Evolutionary conservation across 1,140 invertebrate genomes (phyloP).

Genomic region (Cyclargus thomasi): DNA sequence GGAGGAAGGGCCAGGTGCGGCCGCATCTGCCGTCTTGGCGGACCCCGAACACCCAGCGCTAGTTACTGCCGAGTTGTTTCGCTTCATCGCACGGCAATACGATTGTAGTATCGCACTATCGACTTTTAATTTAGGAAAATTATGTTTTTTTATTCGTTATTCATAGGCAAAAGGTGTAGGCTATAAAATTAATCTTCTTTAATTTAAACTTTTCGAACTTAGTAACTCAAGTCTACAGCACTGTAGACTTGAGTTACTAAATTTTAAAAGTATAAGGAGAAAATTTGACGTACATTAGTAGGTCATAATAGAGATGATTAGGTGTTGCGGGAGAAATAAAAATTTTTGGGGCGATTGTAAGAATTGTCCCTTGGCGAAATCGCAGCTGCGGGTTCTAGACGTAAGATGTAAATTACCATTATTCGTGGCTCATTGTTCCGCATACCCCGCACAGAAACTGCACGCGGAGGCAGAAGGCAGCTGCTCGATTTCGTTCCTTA

Average conservation of each 20-base stretch:
- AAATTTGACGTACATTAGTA: background rate
- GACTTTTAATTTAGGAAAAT: conserved; percentile 1
- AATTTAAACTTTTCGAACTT: too few relatives aligned
- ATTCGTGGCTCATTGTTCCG: conserved; percentile 57
- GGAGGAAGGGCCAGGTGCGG: conserved; percentile 67
- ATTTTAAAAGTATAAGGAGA: too few relatives aligned
- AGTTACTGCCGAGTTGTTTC: conserved; percentile 43
- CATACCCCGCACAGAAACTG: conserved; percentile 55
- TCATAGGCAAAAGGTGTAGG: background rate
- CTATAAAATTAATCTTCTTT: too few relatives aligned
- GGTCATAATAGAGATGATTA: background rate
- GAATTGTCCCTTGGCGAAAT: conserved; percentile 41
- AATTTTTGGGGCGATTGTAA: conserved; percentile 19
- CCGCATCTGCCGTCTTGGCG: conserved; percentile 66
- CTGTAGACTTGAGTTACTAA: too few relatives aligned
- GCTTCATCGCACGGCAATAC: conserved; percentile 39
- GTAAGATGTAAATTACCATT: conserved; percentile 74
- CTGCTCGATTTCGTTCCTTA: conserved; percentile 66
- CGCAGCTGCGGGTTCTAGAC: conserved; percentile 66
- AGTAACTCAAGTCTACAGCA: too few relatives aligned
- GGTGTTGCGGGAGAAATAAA: background rate
- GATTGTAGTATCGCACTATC: conserved; percentile 15
- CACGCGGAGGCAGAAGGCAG: conserved; percentile 70
- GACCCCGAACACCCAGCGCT: conserved; percentile 43
- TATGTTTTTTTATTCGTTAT: background rate